These are phyloP conservation scores for Radopholus similis DNA, from an alignment of 1,140 invertebrate species.

Conservation along the genomic window DNA sequence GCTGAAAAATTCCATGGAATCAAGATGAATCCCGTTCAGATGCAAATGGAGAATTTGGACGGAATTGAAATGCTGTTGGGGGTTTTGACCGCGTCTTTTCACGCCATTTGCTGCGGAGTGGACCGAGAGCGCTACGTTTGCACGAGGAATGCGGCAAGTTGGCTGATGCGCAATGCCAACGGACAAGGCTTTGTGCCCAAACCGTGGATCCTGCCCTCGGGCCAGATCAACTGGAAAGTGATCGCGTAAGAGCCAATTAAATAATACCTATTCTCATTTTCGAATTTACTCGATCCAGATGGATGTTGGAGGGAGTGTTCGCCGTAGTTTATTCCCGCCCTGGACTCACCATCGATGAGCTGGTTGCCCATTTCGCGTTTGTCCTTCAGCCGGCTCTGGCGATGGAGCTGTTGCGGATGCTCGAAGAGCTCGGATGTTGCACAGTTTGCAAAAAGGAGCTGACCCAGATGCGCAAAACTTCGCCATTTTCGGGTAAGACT, in stretches of 20 bases:
- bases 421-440: constrained; percentile 26
- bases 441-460: constrained; percentile 13
- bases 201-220: constrained; percentile 32
- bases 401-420: constrained; percentile 19
- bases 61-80: constrained; percentile 12
- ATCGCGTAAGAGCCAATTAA: constrained; percentile 18
- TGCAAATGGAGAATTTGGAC: not conserved
- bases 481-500: constrained; percentile 16
- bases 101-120: constrained; percentile 24
- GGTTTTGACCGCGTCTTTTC: not conserved
- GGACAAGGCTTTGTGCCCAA: constrained; percentile 20
- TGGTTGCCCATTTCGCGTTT: constrained; percentile 5
- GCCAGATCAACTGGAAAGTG: constrained; percentile 19
- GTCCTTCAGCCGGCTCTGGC: constrained; percentile 26
- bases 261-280: constrained; percentile 8
- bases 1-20: too few species aligned
- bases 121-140: constrained; percentile 16
- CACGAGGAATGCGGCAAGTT: constrained; percentile 1
- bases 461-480: constrained; percentile 2
- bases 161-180: constrained; percentile 14
- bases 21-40: too few species aligned
- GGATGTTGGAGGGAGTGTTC: constrained; percentile 31
- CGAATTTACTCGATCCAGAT: constrained; percentile 13
- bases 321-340: constrained; percentile 16
- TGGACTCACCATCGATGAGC: constrained; percentile 22